Base-by-base conservation (phyloP, 2,113 vertebrate species). In the Ptychochromis oligacanthus region DNA sequence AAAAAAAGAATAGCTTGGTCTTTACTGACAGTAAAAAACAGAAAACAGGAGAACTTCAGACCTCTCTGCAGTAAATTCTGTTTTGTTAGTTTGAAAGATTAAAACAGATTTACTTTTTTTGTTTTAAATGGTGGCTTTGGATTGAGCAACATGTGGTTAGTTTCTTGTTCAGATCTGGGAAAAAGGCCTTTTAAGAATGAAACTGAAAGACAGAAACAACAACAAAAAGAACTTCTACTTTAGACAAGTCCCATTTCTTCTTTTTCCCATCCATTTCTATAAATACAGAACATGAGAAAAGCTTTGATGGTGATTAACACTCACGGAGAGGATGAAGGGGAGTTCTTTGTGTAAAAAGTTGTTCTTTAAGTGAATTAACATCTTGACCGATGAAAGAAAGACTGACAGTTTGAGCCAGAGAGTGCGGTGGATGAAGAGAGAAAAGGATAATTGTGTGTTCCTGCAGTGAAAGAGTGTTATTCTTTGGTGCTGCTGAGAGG, bases 401-500 rank as follows among this genome's bases (percentile, higher is more conserved):
- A 43, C 40, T 7, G 65, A 61, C 43, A 54, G 79, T 72, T 18
- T 72, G 43, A 28, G 2, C 2, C 31, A 43, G 75, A 54, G 31
- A 24, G 46, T 54, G 11, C 3, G 2, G 43, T 20, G 65, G 59
- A 61, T 6, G 75, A 6, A 43, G 52, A 75, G 65, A 88, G 87
- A 92, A 85, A 83, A 84, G 83, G 59, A 74, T 70, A 78, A 82
- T 85, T 89, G 87, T 92, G 79, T 83, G 81, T 78, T 28, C 40
- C 81, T 75, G 79, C 77, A 38, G 79, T 87, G 83, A 91, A 85
- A 85, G 86, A 75, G 26, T 72, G 81, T 88, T 87, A 60, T 91
- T 89, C 86, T 83, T 85, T 75, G 82, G 55, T n/a, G 15, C 54
- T 24, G 85, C 85, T 92, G 83, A 90, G 85, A 92, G 87, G 59